phyloP scores from a whole-genome alignment of 2,113 vertebrate genomes.

The Paralichthys olivaceus region DNA sequence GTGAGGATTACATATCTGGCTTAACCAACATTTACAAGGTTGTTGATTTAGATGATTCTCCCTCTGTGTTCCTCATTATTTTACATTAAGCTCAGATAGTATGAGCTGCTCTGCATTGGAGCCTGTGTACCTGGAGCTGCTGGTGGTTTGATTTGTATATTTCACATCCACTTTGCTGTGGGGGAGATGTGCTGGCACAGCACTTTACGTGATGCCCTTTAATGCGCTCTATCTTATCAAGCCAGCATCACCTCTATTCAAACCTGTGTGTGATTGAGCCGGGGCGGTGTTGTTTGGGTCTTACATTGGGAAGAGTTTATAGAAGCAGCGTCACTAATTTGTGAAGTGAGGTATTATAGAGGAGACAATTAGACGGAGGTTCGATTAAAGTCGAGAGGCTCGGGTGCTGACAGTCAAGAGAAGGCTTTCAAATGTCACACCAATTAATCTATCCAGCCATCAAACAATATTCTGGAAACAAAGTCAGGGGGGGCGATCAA shows the following conservation, averaged over 20 bases:
- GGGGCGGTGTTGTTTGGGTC: slow-evolving; percentile 53
- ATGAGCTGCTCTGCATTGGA: slow-evolving; percentile 29
- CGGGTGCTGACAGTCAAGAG: slow-evolving; percentile 80
- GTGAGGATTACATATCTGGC: not conserved
- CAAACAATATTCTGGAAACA: slow-evolving; percentile 84
- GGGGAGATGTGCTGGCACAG: slow-evolving; percentile 67
- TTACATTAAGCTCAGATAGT: slow-evolving; percentile 23
- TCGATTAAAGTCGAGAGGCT: slow-evolving; percentile 69
- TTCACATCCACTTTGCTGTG: slow-evolving; percentile 40
- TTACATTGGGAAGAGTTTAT: slow-evolving; percentile 69
- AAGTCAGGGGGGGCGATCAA: slow-evolving; percentile 81
- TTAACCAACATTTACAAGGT: slow-evolving; percentile 14
- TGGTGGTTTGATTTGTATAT: slow-evolving; percentile 64
- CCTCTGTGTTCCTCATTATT: slow-evolving; percentile 15
- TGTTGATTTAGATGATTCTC: slow-evolving; percentile 5
- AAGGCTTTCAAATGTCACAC: slow-evolving; percentile 82
- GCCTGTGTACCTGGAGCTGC: slow-evolving; percentile 46
- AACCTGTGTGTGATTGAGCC: slow-evolving; percentile 64
- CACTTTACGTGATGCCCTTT: slow-evolving; percentile 74
- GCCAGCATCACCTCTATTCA: slow-evolving; percentile 62
- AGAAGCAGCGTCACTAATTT: slow-evolving; percentile 69
- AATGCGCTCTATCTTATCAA: slow-evolving; percentile 71
- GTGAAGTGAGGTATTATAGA: slow-evolving; percentile 76
- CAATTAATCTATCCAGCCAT: slow-evolving; percentile 84
- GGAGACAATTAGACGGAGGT: slow-evolving; percentile 75